Conservation (phyloP, 2,113 vertebrate genomes). For the Pycnonotus jocosus region DNA sequence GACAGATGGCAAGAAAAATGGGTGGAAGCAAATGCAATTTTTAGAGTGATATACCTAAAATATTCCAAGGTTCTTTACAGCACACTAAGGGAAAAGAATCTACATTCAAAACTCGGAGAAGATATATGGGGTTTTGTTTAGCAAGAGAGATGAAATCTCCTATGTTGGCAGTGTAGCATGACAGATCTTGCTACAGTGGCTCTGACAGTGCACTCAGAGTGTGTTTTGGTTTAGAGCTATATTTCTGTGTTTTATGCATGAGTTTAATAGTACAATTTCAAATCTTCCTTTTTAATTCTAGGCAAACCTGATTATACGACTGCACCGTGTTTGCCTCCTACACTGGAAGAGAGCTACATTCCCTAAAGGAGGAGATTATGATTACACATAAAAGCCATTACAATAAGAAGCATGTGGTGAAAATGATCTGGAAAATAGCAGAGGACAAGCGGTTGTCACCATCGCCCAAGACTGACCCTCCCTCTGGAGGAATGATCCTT, state of each 20-base stretch:
- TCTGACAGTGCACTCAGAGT: not conserved
- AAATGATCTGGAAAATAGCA: not conserved
- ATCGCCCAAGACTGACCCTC: not conserved
- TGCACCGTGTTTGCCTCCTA: not conserved
- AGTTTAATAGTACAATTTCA: not conserved
- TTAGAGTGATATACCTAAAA: not conserved
- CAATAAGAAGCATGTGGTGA: not conserved
- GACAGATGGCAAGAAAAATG: not conserved
- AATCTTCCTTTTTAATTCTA: not conserved
- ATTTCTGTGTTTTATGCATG: not conserved
- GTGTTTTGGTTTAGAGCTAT: not conserved
- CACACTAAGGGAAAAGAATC: not conserved
- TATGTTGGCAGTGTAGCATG: rapidly evolving
- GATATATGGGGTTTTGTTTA: not conserved
- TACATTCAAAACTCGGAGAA: not conserved
- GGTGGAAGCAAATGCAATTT: not conserved
- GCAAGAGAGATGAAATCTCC: not conserved
- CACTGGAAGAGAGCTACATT: not conserved
- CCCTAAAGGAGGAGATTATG: not conserved
- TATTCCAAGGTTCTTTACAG: not conserved
- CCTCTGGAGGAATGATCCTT: not conserved
- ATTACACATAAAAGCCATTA: not conserved
- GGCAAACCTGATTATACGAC: not conserved
- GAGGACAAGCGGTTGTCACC: not conserved
- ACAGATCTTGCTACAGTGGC: not conserved